Conservation (phyloP, 2,113 vertebrate species). For the Coracopsis vasa region DNA sequence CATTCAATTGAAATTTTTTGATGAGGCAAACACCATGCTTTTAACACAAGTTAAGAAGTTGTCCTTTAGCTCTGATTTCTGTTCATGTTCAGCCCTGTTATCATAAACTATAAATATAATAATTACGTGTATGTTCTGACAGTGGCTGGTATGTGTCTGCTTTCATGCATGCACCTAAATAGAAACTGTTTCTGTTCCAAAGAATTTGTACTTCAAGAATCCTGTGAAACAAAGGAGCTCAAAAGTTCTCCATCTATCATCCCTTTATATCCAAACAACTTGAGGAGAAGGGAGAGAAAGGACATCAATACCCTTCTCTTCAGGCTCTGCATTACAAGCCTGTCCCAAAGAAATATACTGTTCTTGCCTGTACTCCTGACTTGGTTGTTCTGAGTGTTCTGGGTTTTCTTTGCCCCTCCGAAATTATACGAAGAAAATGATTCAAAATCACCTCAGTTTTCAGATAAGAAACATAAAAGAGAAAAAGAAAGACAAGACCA, state of each 20-base stretch:
- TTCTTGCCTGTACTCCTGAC: neutral
- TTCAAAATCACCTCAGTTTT: neutral
- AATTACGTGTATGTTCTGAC: neutral
- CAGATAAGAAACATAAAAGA: neutral
- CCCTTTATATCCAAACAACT: neutral
- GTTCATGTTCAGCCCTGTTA: neutral
- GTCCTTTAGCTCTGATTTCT: neutral
- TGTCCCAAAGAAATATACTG: neutral
- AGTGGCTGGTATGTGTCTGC: neutral
- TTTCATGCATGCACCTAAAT: conserved; percentile 13
- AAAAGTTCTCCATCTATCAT: neutral
- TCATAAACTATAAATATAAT: conserved; percentile 30
- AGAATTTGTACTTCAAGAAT: conserved; percentile 3
- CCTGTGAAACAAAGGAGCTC: neutral
- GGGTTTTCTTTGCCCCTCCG: neutral
- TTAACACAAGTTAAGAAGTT: conserved; percentile 1
- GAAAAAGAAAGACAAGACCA: neutral
- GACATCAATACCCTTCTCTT: neutral
- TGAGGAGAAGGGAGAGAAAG: neutral
- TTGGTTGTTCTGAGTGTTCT: neutral
- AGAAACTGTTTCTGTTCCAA: conserved; percentile 16
- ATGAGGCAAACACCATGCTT: neutral
- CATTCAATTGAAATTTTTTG: neutral
- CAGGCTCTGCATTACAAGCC: neutral
- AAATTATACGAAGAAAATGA: neutral